A percentile compares a stretch with the other conserved stretches of the same genome.
phyloP scores from a whole-genome alignment of 2,113 vertebrate species.

The Cyphomyrus discorhynchus region DNA sequence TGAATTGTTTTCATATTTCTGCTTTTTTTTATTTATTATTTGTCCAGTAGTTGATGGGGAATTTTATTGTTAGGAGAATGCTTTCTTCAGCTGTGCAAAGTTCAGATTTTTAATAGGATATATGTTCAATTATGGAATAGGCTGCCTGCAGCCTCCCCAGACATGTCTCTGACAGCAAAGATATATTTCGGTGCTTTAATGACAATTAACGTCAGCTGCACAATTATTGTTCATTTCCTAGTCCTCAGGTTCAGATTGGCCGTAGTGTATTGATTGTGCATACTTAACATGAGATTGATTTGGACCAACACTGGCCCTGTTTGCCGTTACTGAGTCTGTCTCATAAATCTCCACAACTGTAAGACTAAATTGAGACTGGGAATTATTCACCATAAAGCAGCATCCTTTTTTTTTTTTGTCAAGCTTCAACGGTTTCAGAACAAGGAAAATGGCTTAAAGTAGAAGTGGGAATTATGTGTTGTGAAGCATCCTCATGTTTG shows the following conservation, averaged over 20 bases:
- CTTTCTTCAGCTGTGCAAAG: not conserved
- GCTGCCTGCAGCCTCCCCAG: constrained; percentile 30
- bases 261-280: constrained; percentile 50
- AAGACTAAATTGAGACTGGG: constrained; percentile 13
- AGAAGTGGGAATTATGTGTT: not conserved
- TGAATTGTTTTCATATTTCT: not conserved
- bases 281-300: constrained; percentile 63
- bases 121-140: constrained; percentile 56
- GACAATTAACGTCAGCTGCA: constrained; percentile 66
- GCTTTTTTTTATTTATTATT: not conserved
- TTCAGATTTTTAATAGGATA: constrained; percentile 26
- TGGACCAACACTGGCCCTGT: constrained; percentile 36
- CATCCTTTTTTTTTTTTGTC: not conserved
- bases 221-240: constrained; percentile 62
- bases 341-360: constrained; percentile 22
- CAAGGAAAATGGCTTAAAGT: not conserved
- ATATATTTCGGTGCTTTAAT: constrained; percentile 53
- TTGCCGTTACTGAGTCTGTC: constrained; percentile 22
- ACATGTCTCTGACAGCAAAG: constrained; percentile 44
- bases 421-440: not conserved
- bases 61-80: not conserved
- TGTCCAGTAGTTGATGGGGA: not conserved
- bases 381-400: constrained; percentile 9
- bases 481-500: not conserved
- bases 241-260: constrained; percentile 50